Evolutionary conservation across 2,113 vertebrate genomes (phyloP).

Genomic region (Datnioides undecimradiatus): DNA sequence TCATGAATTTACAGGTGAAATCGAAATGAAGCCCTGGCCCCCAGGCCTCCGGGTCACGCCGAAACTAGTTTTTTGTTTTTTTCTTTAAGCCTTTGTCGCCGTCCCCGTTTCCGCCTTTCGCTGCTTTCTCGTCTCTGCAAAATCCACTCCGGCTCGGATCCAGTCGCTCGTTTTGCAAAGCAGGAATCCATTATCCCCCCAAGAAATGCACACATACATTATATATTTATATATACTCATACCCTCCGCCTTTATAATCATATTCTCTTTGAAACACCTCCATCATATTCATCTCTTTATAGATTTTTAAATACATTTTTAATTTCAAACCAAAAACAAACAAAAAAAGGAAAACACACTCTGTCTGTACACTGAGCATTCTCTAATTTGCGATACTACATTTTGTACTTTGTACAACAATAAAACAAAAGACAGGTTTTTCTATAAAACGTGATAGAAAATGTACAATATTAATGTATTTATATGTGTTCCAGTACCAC

Average conservation of each 20-base stretch:
- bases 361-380: slow-evolving; percentile 67
- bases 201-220: slow-evolving; percentile 57
- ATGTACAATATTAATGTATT: slow-evolving; percentile 65
- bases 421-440: slow-evolving; percentile 62
- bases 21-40: slow-evolving; percentile 42
- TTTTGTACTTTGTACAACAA: slow-evolving; percentile 76
- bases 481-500: slow-evolving; percentile 44
- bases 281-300: slow-evolving; percentile 37
- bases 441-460: slow-evolving; percentile 82
- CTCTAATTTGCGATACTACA: slow-evolving; percentile 66
- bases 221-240: no score
- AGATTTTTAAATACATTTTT: slow-evolving; percentile 19
- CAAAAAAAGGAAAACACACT: slow-evolving; percentile 10
- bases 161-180: slow-evolving; percentile 32
- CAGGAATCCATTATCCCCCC: slow-evolving; percentile 35
- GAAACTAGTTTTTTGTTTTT: slow-evolving; percentile 48
- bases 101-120: slow-evolving; percentile 3
- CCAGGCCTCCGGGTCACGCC: slow-evolving; percentile 27
- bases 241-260: slow-evolving; percentile 20
- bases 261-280: slow-evolving; percentile 41
- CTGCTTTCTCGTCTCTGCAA: slow-evolving; percentile 17
- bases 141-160: slow-evolving; percentile 36
- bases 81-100: slow-evolving; percentile 32
- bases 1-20: slow-evolving; percentile 59
- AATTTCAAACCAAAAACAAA: slow-evolving; percentile 7